Conservation (phyloP, 2,113 vertebrate species). For the Periophthalmodon schlosseri region DNA sequence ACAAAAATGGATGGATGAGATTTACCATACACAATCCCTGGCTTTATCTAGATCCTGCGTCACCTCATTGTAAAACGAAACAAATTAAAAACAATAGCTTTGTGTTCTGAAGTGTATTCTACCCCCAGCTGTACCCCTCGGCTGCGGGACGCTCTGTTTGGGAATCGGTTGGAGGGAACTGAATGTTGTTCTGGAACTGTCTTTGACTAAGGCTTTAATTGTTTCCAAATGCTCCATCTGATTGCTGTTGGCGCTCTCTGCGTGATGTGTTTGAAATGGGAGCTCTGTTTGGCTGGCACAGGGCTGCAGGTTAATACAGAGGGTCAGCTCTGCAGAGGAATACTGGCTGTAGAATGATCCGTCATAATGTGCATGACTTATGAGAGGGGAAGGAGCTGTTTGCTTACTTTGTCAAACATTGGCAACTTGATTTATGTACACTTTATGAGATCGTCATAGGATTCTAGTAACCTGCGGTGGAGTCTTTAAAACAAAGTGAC, state of each 20-base stretch:
- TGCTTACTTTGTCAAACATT: conserved; percentile 16
- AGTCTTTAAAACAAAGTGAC: not conserved
- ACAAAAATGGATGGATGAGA: conserved; percentile 27
- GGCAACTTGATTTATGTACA: not conserved
- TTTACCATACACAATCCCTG: conserved; percentile 40
- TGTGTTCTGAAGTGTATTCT: conserved; percentile 34
- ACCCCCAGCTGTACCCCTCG: conserved; percentile 37
- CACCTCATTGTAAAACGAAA: conserved; percentile 18
- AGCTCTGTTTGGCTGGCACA: conserved; percentile 39
- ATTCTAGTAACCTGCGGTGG: not conserved
- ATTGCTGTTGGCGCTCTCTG: conserved; percentile 52
- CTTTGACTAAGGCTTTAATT: conserved; percentile 60
- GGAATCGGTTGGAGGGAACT: conserved; percentile 37
- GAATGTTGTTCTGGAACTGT: conserved; percentile 55
- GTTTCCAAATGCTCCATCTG: conserved; percentile 73
- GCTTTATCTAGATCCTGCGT: conserved; percentile 34
- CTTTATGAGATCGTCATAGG: not conserved
- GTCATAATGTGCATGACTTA: conserved; percentile 16
- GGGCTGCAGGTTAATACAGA: conserved; percentile 28
- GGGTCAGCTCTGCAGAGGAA: conserved; percentile 40
- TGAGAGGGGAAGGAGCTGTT: conserved; percentile 54
- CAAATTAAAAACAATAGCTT: conserved; percentile 59
- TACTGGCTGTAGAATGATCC: conserved; percentile 5
- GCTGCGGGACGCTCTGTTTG: conserved; percentile 40
- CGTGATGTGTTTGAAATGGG: conserved; percentile 51